Evolutionary conservation across 2,888 invertebrate genomes (phyloP).

Genomic region (Cecidostiba fungosa): DNA sequence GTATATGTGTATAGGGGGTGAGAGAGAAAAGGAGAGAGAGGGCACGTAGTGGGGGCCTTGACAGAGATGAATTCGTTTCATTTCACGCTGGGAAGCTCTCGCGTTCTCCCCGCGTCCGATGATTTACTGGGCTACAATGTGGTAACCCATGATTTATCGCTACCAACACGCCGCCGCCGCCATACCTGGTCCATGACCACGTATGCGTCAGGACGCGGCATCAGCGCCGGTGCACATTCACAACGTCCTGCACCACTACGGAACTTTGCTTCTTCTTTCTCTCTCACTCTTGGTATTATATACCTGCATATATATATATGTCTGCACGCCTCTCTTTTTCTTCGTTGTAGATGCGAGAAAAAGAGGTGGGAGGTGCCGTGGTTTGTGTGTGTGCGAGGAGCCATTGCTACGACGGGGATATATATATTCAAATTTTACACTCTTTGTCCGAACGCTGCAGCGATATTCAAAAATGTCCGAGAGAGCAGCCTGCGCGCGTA

Average conservation of each 20-base stretch:
- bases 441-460: conserved; percentile 49
- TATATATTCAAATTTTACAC: conserved; percentile 62
- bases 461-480: conserved; percentile 50
- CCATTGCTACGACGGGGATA: conserved; percentile 44
- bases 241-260: conserved; percentile 67
- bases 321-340: conserved; percentile 27
- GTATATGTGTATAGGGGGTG: conserved; percentile 60
- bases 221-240: conserved; percentile 56
- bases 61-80: conserved; percentile 82
- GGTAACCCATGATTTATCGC: conserved; percentile 86
- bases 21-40: conserved; percentile 75
- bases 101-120: conserved; percentile 81
- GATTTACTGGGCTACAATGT: conserved; percentile 86
- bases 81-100: conserved; percentile 81
- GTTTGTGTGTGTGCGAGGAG: conserved; percentile 13
- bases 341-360: conserved; percentile 14
- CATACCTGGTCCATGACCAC: conserved; percentile 78
- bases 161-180: conserved; percentile 81
- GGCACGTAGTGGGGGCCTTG: conserved; percentile 74
- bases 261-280: conserved; percentile 45
- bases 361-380: conserved; percentile 40
- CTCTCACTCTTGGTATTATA: conserved; percentile 4
- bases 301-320: background rate
- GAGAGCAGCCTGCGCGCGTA: conserved; percentile 27
- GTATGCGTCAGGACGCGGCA: conserved; percentile 70